phyloP scores from a whole-genome alignment of 2,888 invertebrate genomes.

The Acanthosoma haemorrhoidale region DNA sequence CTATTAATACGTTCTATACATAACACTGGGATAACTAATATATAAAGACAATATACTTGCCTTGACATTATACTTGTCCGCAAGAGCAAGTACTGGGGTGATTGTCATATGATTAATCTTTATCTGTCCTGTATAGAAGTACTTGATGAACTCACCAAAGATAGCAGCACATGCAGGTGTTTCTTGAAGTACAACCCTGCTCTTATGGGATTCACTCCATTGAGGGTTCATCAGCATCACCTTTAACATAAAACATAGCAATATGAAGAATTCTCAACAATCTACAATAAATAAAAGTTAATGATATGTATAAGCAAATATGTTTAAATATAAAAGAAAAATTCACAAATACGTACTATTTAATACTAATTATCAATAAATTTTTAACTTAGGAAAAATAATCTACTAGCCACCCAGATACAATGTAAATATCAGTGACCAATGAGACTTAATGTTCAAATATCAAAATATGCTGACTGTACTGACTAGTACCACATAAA shows the following conservation, averaged over 20 bases:
- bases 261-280: neutral
- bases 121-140: slow-evolving; percentile 87
- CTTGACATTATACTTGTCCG: slow-evolving; percentile 92
- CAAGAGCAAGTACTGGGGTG: slow-evolving; percentile 79
- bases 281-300: neutral
- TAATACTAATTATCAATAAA: too few relatives aligned
- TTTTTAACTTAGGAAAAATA: too few relatives aligned
- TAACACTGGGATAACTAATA: too few relatives aligned
- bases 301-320: neutral
- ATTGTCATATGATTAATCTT: slow-evolving; percentile 77
- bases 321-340: too few relatives aligned
- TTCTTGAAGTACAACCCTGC: slow-evolving; percentile 76
- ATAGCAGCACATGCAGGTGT: slow-evolving; percentile 76
- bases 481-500: too few relatives aligned
- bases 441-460: too few relatives aligned
- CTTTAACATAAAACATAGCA: slow-evolving; percentile 47
- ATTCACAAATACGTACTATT: too few relatives aligned
- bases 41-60: slow-evolving; percentile 46
- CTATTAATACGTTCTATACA: too few relatives aligned
- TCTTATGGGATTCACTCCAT: slow-evolving; percentile 87
- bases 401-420: too few relatives aligned
- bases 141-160: slow-evolving; percentile 83
- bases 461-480: too few relatives aligned
- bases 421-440: too few relatives aligned
- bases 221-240: slow-evolving; percentile 93